A percentile compares a stretch with the other conserved stretches of the same genome.
These are phyloP conservation scores for Helicorthomorpha holstii DNA, from an alignment of 1,140 invertebrate genomes.

Conservation along the genomic window DNA sequence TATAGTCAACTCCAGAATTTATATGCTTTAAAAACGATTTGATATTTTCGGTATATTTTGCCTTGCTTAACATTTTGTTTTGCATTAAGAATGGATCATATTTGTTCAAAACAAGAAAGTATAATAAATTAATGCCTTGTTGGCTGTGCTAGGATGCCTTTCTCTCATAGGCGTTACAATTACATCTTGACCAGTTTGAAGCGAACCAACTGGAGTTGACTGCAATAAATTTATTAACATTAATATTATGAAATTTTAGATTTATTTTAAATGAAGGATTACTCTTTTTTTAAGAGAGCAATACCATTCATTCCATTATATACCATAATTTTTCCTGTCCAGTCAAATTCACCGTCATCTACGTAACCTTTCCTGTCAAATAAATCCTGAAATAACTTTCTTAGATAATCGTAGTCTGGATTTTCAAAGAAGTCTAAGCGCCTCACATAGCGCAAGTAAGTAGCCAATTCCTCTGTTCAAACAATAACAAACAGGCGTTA, in stretches of 20 bases:
- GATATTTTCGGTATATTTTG: too few relatives aligned
- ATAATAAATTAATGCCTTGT: constrained; percentile 13
- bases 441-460: constrained; percentile 91
- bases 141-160: constrained; percentile 45
- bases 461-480: constrained; percentile 84
- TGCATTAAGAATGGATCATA: constrained; percentile 11
- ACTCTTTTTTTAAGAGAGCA: too few relatives aligned
- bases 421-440: constrained; percentile 98
- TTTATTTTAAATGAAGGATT: too few relatives aligned
- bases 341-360: constrained; percentile 94
- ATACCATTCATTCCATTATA: constrained; percentile 6
- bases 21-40: too few relatives aligned
- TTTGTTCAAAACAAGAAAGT: too few relatives aligned
- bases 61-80: too few relatives aligned
- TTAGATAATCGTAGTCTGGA: constrained; percentile 96
- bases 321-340: constrained; percentile 87
- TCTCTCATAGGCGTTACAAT: constrained; percentile 76
- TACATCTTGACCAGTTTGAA: constrained; percentile 66
- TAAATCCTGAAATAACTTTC: constrained; percentile 85
- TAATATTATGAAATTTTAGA: too few relatives aligned
- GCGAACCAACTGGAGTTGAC: constrained; percentile 78
- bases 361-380: constrained; percentile 82
- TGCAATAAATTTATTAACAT: too few relatives aligned
- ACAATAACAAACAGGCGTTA: too few relatives aligned
- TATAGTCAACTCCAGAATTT: too few relatives aligned